phyloP scores from a whole-genome alignment of 2,888 invertebrate species.

The Rhagonycha fulva region DNA sequence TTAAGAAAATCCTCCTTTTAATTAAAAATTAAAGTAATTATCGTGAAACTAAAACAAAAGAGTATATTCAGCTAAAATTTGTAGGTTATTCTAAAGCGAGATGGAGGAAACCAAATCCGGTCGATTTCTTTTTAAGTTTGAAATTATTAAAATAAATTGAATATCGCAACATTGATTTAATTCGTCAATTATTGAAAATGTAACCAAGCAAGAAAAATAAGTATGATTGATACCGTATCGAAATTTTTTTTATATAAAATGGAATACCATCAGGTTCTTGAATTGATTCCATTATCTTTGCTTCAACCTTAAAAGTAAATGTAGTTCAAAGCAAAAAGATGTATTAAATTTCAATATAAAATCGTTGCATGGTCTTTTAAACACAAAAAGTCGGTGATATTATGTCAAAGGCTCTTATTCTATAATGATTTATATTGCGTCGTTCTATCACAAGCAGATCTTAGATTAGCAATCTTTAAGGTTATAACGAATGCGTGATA shows the following conservation, averaged over 20 bases:
- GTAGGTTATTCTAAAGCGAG: neutral
- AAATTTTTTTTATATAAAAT: neutral
- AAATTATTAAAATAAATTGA: neutral
- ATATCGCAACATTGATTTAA: neutral
- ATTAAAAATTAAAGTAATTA: neutral
- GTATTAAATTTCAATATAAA: neutral
- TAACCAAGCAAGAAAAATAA: neutral
- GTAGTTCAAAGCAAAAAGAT: neutral
- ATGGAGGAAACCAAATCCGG: neutral
- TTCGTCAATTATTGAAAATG: neutral
- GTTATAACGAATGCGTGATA: neutral
- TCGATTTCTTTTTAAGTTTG: neutral
- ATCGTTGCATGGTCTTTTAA: neutral
- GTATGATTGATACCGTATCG: neutral
- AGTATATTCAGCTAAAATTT: neutral
- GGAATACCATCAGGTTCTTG: neutral
- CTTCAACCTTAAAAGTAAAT: neutral
- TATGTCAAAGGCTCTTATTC: neutral
- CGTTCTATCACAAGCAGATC: neutral
- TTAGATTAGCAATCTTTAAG: neutral
- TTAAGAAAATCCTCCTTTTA: neutral
- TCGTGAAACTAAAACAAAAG: neutral
- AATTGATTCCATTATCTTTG: neutral
- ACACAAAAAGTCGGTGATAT: neutral
- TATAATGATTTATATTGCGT: neutral